Base-by-base conservation (phyloP, 2,888 invertebrate species). In the Cephus spinipes region DNA sequence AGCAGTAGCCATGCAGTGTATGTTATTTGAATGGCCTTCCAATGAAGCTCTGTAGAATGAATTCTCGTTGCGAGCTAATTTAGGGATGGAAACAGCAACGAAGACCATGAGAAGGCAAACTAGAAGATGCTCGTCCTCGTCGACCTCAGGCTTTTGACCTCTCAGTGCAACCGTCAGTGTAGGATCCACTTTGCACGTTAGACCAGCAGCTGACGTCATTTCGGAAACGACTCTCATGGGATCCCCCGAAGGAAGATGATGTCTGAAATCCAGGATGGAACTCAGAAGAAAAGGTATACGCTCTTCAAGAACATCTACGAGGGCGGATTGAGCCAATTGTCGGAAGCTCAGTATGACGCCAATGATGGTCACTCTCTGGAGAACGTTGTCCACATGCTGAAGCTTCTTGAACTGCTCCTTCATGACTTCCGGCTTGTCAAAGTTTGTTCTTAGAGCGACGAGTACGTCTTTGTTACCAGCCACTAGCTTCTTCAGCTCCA, bases 361-460 rank as follows among this genome's bases (percentile, higher is more conserved):
- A 85, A 99, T 97, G 82, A 99, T 99, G 36, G 98, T 98, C 96
- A 99, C 98, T 84, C 99, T 94, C 91, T 99, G 98, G 76, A 99
- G 92, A 4, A 99, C 97, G 89, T 98, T 98, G 89, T 99, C 99
- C 1, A 98, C 98, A 89, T 97, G 96, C 87, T 96, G 96, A 77
- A 99, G 92, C 87, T 95, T 95, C 89, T 97, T 97, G 86, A 97
- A 97, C 84, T 99, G 96, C 87, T 99, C 99, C 90, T 97, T 97
- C 99, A 99, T 99, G 68, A 97, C 96, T 87, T 99, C 99, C 0
- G 99, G 99, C 89, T 99, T 99, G 91, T 99, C 99, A 90, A 99
- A 99, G 91, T 98, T 98, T 1, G 98, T 98, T 85, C 99, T 93
- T 73, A 99, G 92, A 80, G 96, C 95, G 80, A 97, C 95, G 12